Base-by-base conservation (phyloP, 2,113 vertebrate genomes). In the Calyptomena viridis region DNA sequence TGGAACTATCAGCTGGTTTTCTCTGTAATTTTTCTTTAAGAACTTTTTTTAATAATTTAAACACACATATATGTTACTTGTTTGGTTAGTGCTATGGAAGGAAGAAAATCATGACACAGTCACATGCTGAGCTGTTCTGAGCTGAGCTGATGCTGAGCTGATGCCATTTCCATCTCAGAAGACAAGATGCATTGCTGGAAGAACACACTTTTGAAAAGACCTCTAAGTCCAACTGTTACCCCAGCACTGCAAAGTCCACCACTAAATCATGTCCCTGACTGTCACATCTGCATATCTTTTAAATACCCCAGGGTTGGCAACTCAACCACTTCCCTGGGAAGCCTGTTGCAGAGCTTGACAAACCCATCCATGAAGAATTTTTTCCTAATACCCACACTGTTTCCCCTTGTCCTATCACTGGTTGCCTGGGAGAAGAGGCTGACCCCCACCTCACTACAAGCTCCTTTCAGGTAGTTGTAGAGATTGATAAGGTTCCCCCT, bases 1-100 rank as follows among this genome's bases (percentile, higher is more conserved):
- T 86, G 81, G 91, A 97, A 84, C 42, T 53, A 47, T 85, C 59
- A 63, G 19, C 50, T 85, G 12, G 11, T 81, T 92, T 93, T 92
- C 35, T 62, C 46, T 33, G 7, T 28, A 35, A 28, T 75, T 78
- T 80, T 86, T 93, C 75, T 78, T 78, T 35, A 80, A 71, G 60
- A 95, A 42, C 11, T 62, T 87, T 91, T 77, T 13, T 5, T 64
- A 71, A 87, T 81, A 77, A 58, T 55, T 71, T 40, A 30, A 18
- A 19, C 17, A 63, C 27, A 40, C 8, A 40, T 25, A 40, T 63
- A 21, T 21, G 40, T 63, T 63, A 63, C 39, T 28, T 50, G 3
- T 55, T 89, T 80, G 19, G 30, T 55, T 60, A 77, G 14, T 59
- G 9, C 68, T 81, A 75, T 7, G n/a, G 59, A 87, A 89, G 63